Conservation (phyloP, 2,113 vertebrate species). For the Pseudorasbora parva region DNA sequence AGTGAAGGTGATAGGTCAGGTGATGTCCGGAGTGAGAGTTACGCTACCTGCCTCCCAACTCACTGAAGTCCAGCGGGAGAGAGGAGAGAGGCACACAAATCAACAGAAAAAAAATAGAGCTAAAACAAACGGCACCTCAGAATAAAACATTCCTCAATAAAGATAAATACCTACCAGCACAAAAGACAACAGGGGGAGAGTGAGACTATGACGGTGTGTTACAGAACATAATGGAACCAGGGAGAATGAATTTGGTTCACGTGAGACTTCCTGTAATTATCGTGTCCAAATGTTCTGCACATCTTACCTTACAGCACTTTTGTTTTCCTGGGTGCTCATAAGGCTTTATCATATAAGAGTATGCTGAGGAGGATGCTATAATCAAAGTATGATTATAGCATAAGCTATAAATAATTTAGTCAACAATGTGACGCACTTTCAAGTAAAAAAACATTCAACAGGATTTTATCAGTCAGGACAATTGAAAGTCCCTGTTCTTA, state of each 20-base stretch:
- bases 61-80: constrained; percentile 80
- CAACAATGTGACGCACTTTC: neutral
- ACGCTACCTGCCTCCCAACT: constrained; percentile 84
- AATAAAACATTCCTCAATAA: constrained; percentile 28
- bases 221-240: neutral
- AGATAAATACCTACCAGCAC: constrained; percentile 26
- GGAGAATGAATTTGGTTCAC: neutral
- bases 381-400: neutral
- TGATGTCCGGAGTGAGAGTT: constrained; percentile 70
- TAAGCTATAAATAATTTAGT: neutral
- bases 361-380: neutral
- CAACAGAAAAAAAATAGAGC: constrained; percentile 48
- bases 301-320: neutral
- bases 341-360: neutral
- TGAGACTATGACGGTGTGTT: neutral
- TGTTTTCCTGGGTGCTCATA: neutral
- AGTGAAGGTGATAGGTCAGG: constrained; percentile 46
- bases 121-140: neutral
- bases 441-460: neutral
- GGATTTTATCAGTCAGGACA: neutral
- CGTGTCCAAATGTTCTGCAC: neutral
- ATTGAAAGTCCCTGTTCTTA: neutral
- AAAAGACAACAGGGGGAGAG: neutral
- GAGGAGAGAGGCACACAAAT: constrained; percentile 68
- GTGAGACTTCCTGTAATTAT: neutral